Evolutionary conservation across 2,797 vertebrate genomes (phyloP), one percentile per base, ranked within the genome.

Genomic region (Acipenser ruthenus): DNA sequence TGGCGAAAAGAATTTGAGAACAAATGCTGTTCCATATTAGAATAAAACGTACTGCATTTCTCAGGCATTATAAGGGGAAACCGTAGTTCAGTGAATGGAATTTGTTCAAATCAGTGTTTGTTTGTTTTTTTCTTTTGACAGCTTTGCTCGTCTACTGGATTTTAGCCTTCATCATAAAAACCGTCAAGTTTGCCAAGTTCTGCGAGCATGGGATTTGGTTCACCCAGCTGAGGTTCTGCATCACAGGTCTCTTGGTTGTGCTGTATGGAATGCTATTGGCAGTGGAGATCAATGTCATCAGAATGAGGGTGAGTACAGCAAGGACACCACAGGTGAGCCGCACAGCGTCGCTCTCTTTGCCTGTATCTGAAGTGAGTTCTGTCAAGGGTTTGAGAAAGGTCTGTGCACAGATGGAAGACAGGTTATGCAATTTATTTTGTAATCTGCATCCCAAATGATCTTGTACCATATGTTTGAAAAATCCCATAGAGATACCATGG

Each of bases 161-260:
- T 55, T 79, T 99, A 77, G 95, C 95, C 10, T 99, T 99, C 71
- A 84, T 92, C 77, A 97, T 93, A 71, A 99, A 99, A 83, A 95
- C 94, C 68, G 91, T 98, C 81, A 99, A 99, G 82, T 98, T 99
- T 70, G 93, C 93, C 65, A 98, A 99, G 84, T 99, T 97, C 84
- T 96, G 92, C 0, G 93, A 97, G 76, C 95, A 97, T 0, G 88
- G 90, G 63, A 91, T 99, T 11, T 88, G 95, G 67, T 89, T 92
- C 75, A 83, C 88, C 53, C 95, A 98, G 87, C 93, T 99, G 65
- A 93, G 97, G 37, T 99, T 94, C 85, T 96, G 95, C 80, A 92
- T 99, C 83, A 97, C 95, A 0, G 94, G 93, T 51, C 88, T 99
- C 61, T 85, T 99, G 66, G 87, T 92, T 67, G 73, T 95, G 72